A percentile compares a stretch with the other conserved stretches of the same genome.
Conservation (phyloP, 1,140 invertebrate genomes). For the Drusus annulatus region DNA sequence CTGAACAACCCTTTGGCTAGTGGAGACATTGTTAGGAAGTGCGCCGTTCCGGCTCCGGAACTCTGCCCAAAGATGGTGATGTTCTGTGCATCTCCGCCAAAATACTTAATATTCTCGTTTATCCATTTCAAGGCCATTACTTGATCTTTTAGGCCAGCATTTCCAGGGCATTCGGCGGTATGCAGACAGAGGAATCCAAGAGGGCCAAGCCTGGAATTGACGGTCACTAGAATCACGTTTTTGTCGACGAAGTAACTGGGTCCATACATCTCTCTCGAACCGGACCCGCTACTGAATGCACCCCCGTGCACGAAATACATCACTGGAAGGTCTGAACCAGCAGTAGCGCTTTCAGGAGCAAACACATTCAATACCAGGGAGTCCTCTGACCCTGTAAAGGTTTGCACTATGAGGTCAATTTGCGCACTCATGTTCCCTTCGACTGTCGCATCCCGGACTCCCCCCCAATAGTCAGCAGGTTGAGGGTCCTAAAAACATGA, state of each 20-base stretch:
- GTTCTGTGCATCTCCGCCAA: constrained; percentile 78
- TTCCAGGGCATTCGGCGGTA: constrained; percentile 77
- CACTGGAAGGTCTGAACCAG: constrained; percentile 67
- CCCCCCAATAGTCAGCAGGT: constrained; percentile 66
- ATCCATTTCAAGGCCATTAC: constrained; percentile 77
- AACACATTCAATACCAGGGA: constrained; percentile 64
- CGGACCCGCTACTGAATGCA: constrained; percentile 72
- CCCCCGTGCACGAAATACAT: constrained; percentile 84
- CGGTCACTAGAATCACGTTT: constrained; percentile 73
- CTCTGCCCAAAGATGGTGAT: constrained; percentile 81
- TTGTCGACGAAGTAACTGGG: constrained; percentile 72
- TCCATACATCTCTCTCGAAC: constrained; percentile 63
- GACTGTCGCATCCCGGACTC: constrained; percentile 63
- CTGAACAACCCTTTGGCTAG: constrained; percentile 59
- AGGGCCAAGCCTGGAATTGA: constrained; percentile 77
- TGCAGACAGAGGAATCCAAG: constrained; percentile 80
- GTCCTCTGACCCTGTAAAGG: constrained; percentile 60
- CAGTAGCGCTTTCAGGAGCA: constrained; percentile 59
- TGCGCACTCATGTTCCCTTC: constrained; percentile 61
- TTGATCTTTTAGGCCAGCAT: constrained; percentile 82
- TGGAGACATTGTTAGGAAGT: constrained; percentile 60
- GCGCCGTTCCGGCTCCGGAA: constrained; percentile 71
- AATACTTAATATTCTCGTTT: constrained; percentile 76
- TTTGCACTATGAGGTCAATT: constrained; percentile 50
- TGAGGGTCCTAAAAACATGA: constrained; percentile 66